Percentiles rank a stretch among this genome's conserved stretches.
Evolutionary conservation across 2,113 vertebrate genomes (phyloP).

Genomic region (Spheniscus mendiculus): DNA sequence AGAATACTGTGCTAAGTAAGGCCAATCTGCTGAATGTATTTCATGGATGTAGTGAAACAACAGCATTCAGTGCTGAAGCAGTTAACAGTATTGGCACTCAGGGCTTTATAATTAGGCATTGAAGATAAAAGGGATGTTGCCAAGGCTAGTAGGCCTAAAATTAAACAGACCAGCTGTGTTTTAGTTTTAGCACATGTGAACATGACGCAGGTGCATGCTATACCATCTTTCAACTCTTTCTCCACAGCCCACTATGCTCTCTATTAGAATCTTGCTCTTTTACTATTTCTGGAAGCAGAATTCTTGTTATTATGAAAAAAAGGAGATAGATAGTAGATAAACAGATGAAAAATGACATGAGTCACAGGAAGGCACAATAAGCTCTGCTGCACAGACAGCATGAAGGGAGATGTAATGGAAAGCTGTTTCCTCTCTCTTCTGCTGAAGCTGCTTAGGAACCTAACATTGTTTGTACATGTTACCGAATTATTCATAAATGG

Average conservation of each 20-base stretch:
- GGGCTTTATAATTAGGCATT: constrained; percentile 49
- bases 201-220: constrained; percentile 19
- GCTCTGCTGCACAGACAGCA: not conserved
- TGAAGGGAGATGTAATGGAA: not conserved
- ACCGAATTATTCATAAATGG: not conserved
- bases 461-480: not conserved
- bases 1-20: not conserved
- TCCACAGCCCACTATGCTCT: not conserved
- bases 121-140: constrained; percentile 54
- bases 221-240: not conserved
- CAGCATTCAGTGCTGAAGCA: not conserved
- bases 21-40: not conserved
- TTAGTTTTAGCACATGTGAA: constrained; percentile 45
- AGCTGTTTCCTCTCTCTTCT: not conserved
- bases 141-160: constrained; percentile 60
- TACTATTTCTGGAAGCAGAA: constrained; percentile 15
- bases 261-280: not conserved
- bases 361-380: not conserved
- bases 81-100: constrained; percentile 39
- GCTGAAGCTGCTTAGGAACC: not conserved
- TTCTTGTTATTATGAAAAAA: not conserved
- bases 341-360: not conserved
- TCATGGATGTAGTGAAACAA: not conserved
- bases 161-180: constrained; percentile 68
- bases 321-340: not conserved